A percentile compares a stretch with the other conserved stretches of the same genome.
Conservation (phyloP, 2,888 invertebrate genomes). For the Aporophyla nigra region DNA sequence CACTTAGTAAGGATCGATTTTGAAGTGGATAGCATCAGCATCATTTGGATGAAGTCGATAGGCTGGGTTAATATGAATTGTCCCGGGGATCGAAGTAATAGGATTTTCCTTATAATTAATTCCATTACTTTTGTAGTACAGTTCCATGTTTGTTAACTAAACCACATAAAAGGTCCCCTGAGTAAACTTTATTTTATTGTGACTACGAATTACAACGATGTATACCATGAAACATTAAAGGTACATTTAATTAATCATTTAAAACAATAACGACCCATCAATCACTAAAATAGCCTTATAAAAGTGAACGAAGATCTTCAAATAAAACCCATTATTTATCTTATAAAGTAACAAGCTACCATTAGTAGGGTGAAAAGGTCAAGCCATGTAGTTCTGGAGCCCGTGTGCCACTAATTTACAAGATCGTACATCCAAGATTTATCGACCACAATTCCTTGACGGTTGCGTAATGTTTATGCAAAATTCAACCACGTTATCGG, state of each 20-base stretch:
- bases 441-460: conserved; percentile 40
- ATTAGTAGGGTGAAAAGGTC: conserved; percentile 49
- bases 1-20: conserved; percentile 13
- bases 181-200: not conserved
- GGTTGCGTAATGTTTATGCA: conserved; percentile 60
- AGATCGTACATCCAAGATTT: conserved; percentile 60
- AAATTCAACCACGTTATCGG: conserved; percentile 54
- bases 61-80: too few relatives aligned
- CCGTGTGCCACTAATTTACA: conserved; percentile 33
- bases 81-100: too few relatives aligned
- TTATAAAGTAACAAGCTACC: conserved; percentile 17
- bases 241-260: conserved; percentile 27
- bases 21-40: not conserved
- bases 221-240: not conserved
- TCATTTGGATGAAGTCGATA: not conserved
- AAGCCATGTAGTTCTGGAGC: conserved; percentile 28
- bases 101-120: too few relatives aligned
- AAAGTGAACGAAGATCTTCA: conserved; percentile 26
- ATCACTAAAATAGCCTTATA: conserved; percentile 5
- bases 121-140: too few relatives aligned
- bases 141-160: not conserved
- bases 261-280: conserved; percentile 30
- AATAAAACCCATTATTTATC: conserved; percentile 36
- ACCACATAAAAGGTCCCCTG: not conserved
- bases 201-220: not conserved